phyloP scores from a whole-genome alignment of 2,113 vertebrate species.

The Tupaia chinensis region DNA sequence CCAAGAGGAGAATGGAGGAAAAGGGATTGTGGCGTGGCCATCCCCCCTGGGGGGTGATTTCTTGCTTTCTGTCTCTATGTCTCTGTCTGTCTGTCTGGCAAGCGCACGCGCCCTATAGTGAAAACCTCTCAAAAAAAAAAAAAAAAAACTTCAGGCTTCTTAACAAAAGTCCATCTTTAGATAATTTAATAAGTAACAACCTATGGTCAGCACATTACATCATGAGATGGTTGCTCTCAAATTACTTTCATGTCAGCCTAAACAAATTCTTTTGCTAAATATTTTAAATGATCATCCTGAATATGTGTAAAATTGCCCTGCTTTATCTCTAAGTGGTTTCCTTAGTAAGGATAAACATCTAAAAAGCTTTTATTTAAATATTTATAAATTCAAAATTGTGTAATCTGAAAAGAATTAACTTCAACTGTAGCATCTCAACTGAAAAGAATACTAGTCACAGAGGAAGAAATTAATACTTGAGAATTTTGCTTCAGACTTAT shows the following conservation, averaged over 20 bases:
- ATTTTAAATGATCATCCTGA: background rate
- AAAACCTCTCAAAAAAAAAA: no score
- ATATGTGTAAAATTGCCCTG: background rate
- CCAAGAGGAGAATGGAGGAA: no score
- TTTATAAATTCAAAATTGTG: background rate
- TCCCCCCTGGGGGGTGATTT: no score
- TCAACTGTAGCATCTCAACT: background rate
- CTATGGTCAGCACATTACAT: background rate
- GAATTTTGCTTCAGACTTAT: conserved; percentile 23
- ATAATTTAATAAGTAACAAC: conserved; percentile 11
- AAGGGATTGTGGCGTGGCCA: no score
- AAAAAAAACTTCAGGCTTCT: no score
- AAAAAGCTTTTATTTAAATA: conserved; percentile 29
- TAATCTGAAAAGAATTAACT: background rate
- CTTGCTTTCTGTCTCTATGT: no score
- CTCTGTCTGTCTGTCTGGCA: no score
- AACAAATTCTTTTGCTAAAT: conserved; percentile 37
- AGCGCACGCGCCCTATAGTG: no score
- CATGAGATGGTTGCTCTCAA: background rate
- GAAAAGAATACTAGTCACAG: background rate
- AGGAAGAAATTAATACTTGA: background rate
- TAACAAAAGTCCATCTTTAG: background rate
- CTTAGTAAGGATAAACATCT: background rate
- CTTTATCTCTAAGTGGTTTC: background rate
- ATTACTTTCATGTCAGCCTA: background rate